A percentile compares a stretch with the other conserved stretches of the same genome.
phyloP scores from a whole-genome alignment of 2,113 vertebrate species.

The Ia io region DNA sequence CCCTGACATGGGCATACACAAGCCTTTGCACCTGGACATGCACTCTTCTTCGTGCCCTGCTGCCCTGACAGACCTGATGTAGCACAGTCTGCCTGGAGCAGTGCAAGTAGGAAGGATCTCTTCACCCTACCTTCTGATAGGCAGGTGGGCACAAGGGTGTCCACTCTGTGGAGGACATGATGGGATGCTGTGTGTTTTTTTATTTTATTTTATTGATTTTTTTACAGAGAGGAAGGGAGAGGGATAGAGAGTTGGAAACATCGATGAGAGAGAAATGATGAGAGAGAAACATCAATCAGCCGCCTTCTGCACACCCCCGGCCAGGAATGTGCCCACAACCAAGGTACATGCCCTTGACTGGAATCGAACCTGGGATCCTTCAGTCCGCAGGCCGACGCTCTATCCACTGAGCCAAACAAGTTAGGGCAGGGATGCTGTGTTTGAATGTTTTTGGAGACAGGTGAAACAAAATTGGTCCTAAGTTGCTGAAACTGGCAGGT shows the following conservation, averaged over 20 bases:
- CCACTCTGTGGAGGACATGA: background rate
- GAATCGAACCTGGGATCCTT: too few species aligned
- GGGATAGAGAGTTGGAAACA: too few species aligned
- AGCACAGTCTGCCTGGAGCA: background rate
- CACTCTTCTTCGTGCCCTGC: background rate
- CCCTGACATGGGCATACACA: accelerated
- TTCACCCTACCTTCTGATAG: background rate
- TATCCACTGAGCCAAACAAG: too few species aligned
- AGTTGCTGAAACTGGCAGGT: background rate
- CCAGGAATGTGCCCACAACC: too few species aligned
- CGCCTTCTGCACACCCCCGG: too few species aligned
- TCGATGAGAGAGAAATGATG: too few species aligned
- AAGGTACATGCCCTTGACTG: too few species aligned
- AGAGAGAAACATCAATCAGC: too few species aligned
- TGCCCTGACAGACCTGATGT: background rate
- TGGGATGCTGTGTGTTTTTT: background rate
- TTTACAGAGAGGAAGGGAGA: too few species aligned
- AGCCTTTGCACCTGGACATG: background rate
- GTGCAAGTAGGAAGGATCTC: background rate
- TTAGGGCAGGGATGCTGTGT: background rate
- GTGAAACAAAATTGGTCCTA: background rate
- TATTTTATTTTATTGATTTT: too few species aligned
- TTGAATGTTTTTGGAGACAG: background rate
- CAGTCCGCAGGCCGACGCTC: too few species aligned
- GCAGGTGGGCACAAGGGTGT: background rate